Evolutionary conservation across 2,113 vertebrate genomes (phyloP), one percentile per base, ranked within the genome.

Genomic region (Tiliqua scincoides): DNA sequence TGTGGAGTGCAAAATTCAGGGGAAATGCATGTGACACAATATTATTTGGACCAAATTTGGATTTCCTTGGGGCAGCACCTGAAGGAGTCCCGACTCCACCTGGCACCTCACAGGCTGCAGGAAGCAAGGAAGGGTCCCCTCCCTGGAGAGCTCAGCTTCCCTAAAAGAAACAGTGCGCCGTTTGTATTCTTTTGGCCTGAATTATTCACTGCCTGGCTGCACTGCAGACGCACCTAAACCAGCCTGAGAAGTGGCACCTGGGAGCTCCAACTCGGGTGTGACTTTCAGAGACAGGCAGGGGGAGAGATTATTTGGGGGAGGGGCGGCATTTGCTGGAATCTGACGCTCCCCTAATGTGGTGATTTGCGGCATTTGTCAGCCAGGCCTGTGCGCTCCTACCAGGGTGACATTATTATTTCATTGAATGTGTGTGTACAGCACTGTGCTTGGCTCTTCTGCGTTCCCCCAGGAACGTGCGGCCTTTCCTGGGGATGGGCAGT

Each of bases 171-270:
- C 18, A 25, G 30, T 63, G 40, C 72, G 35, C 54, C 71, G 3
- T 48, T 48, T 48, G 65, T 74, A 63, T 20, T 57, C 72, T 75
- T 27, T 75, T 32, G 72, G 59, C 18, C 71, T 84, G 72, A 75
- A 75, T 75, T 75, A 75, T 84, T 84, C 52, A 75, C 82, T 75
- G 61, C 71, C 82, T 74, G 61, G 40, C 43, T 63, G 43, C 57
- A 3, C n/a, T n/a, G 72, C 71, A 63, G 82, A 63, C 40, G 74
- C 82, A 32, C 74, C 18, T 35, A 84, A 75, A 75, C 71, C 48
- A n/a, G 70, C 5, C 48, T 75, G 54, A 30, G 72, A 74, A 84
- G 71, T 21, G 59, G 82, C 54, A 23, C 8, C 54, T 12, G 54
- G 54, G 70, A 32, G 54, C 54, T 84, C 57, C 21, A 35, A 52